Evolutionary conservation across 2,113 vertebrate genomes (phyloP).

Genomic region (Elaphurus davidianus): DNA sequence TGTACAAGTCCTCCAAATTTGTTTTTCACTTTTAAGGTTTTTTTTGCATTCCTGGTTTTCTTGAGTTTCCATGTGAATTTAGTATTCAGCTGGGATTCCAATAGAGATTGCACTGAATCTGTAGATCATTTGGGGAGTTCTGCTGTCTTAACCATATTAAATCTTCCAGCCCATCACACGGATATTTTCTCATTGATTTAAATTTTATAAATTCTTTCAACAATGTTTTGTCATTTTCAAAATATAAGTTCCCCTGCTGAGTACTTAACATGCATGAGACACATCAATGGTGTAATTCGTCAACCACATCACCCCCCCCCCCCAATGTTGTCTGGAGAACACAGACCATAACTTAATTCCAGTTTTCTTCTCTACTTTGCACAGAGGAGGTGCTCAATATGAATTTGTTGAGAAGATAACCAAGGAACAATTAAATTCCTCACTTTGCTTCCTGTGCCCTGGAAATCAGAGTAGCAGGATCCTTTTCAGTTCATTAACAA

Average conservation of each 20-base stretch:
- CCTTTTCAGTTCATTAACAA: not conserved
- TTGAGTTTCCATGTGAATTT: not conserved
- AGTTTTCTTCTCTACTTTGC: not conserved
- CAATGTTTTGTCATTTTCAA: not conserved
- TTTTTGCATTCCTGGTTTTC: not conserved
- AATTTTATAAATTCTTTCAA: not conserved
- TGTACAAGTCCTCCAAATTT: not conserved
- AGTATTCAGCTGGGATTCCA: not conserved
- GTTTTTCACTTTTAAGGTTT: not conserved
- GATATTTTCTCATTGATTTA: not conserved
- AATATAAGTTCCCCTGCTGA: not conserved
- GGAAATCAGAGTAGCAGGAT: not conserved
- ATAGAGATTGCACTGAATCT: not conserved
- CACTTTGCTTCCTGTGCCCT: not conserved
- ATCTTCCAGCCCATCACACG: not conserved
- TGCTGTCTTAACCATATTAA: not conserved
- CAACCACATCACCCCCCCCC: not conserved
- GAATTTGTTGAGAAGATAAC: not conserved
- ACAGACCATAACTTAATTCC: not conserved
- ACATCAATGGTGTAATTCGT: not conserved
- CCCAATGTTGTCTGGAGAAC: not conserved
- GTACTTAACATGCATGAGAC: not conserved
- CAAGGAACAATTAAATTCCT: not conserved
- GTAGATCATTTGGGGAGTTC: not conserved
- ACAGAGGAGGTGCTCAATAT: not conserved